phyloP scores from a whole-genome alignment of 2,888 invertebrate species.

The Balanococcus diminutus region DNA sequence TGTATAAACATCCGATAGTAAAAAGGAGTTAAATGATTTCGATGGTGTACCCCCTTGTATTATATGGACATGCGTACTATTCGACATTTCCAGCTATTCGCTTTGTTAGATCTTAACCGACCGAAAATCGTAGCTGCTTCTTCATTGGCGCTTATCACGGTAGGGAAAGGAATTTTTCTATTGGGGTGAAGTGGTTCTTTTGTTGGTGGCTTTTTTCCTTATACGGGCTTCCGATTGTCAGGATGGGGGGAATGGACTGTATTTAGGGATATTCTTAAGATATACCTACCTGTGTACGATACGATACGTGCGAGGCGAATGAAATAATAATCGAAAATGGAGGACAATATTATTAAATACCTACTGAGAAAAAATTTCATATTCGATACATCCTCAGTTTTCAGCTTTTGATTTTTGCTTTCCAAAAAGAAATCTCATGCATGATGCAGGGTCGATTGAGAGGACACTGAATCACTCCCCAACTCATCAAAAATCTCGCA shows the following conservation, averaged over 20 bases:
- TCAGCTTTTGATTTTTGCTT: no score
- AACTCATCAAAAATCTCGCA: no score
- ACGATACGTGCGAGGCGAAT: no score
- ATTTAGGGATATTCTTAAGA: no score
- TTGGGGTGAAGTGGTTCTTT: conserved; percentile 14
- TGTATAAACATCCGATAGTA: conserved; percentile 45
- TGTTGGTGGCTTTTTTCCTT: not conserved
- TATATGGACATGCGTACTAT: conserved; percentile 26
- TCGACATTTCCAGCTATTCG: not conserved
- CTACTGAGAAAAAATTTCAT: no score
- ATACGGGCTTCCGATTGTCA: not conserved
- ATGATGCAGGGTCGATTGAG: no score
- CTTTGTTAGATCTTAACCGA: conserved; percentile 4
- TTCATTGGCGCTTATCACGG: conserved; percentile 4
- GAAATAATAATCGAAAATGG: no score
- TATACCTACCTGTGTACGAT: no score
- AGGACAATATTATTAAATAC: no score
- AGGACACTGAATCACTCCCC: no score
- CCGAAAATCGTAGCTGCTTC: not conserved
- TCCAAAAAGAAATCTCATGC: no score
- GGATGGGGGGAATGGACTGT: not conserved
- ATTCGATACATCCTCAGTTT: no score
- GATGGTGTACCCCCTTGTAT: conserved; percentile 15
- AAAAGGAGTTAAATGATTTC: conserved; percentile 21
- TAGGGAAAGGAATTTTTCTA: conserved; percentile 10